Evolutionary conservation across 64 coral and sea anemone genomes (phyloP).

Genomic region (Hydrozoanthus tunicans): DNA sequence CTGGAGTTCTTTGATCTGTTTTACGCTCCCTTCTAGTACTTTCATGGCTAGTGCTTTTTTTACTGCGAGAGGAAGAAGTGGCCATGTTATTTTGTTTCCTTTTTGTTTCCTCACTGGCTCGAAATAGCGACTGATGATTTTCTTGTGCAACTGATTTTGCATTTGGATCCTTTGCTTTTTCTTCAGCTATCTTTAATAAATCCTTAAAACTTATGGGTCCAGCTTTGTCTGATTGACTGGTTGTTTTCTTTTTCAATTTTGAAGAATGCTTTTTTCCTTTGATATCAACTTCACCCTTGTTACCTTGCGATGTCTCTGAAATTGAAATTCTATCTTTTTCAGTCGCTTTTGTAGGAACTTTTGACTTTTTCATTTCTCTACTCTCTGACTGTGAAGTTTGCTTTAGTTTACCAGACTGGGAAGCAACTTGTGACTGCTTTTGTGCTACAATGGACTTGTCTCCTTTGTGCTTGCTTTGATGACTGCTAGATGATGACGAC

Average conservation of each 20-base stretch:
- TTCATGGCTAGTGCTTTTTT: neutral
- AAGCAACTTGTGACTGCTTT: neutral
- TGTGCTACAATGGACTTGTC: neutral
- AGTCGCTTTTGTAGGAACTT: neutral
- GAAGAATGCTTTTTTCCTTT: constrained; percentile 17
- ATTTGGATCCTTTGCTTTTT: constrained; percentile 28
- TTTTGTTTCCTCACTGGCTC: neutral
- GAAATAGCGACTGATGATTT: neutral
- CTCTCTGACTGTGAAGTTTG: neutral
- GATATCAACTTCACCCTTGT: neutral
- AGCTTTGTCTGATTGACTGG: neutral
- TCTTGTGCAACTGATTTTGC: neutral
- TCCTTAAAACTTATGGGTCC: constrained; percentile 35
- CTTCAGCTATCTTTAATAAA: constrained; percentile 33
- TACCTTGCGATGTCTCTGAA: neutral
- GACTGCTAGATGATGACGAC: neutral
- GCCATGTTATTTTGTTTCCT: neutral
- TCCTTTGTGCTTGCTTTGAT: neutral
- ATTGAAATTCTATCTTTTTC: neutral
- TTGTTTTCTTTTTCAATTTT: neutral
- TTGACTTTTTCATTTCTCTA: neutral
- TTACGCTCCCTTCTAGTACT: neutral
- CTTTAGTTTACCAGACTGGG: neutral
- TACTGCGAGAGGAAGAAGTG: neutral
- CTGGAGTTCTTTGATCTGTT: neutral